Conservation (phyloP, 2,113 vertebrate species). For the Vidua macroura region DNA sequence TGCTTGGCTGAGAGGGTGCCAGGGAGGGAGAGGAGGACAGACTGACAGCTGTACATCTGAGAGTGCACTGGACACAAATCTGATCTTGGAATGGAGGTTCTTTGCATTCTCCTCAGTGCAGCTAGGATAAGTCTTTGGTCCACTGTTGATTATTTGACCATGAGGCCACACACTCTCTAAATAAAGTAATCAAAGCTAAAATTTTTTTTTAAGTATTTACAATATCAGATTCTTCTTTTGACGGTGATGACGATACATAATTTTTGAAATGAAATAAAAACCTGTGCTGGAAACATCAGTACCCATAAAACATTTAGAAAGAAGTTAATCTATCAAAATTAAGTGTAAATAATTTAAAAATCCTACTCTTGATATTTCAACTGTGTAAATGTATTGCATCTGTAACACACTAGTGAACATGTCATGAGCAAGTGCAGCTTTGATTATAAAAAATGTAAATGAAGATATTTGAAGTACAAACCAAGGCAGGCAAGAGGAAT, state of each 20-base stretch:
- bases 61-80: not conserved
- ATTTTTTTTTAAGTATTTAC: not conserved
- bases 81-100: not conserved
- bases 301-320: conserved; percentile 42
- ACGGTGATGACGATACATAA: not conserved
- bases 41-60: not conserved
- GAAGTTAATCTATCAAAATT: conserved; percentile 56
- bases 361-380: conserved; percentile 25
- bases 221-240: not conserved
- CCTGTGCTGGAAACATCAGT: not conserved
- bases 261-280: not conserved
- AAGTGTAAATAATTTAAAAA: conserved; percentile 38
- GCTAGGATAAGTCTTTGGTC: not conserved
- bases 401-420: conserved; percentile 35
- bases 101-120: not conserved
- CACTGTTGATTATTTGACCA: not conserved
- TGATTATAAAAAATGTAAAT: conserved; percentile 40
- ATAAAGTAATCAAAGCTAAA: not conserved
- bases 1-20: not conserved
- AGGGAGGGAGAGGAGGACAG: not conserved
- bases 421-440: conserved; percentile 40
- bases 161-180: not conserved
- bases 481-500: not conserved
- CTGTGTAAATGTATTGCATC: conserved; percentile 37
- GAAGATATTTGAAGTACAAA: conserved; percentile 36